Conservation (phyloP, 2,888 invertebrate species). For the Hirtodrosophila cameraria region DNA sequence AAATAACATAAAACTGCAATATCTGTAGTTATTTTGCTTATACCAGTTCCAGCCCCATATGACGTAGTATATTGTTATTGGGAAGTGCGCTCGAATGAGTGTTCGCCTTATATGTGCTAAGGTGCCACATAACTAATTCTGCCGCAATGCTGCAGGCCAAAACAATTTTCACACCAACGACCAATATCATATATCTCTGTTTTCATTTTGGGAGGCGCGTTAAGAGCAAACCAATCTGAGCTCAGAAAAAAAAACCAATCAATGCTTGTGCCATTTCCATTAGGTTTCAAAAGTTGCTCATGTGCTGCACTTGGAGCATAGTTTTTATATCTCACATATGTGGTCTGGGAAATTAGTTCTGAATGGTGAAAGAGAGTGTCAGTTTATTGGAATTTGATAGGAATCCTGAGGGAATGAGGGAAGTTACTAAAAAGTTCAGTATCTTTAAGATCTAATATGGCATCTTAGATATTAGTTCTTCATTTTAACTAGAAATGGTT, state of each 20-base stretch:
- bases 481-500: no score
- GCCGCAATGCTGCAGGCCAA: conserved; percentile 46
- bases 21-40: conserved; percentile 29
- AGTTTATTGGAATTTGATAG: no score
- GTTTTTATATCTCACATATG: conserved; percentile 22
- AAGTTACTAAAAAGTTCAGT: no score
- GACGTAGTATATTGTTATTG: conserved; percentile 69
- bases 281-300: conserved; percentile 21
- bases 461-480: no score
- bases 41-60: conserved; percentile 29
- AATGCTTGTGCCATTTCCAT: conserved; percentile 52
- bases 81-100: no score
- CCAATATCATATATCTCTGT: conserved; percentile 31
- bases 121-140: conserved; percentile 69
- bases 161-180: conserved; percentile 72
- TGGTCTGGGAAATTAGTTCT: conserved; percentile 23
- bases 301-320: conserved; percentile 16
- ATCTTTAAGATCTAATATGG: no score
- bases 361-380: no score
- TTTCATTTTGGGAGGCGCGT: not conserved
- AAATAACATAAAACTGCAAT: conserved; percentile 48
- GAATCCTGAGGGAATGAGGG: no score
- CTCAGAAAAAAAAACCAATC: conserved; percentile 55
- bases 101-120: conserved; percentile 36
- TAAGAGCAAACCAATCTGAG: conserved; percentile 16